Evolutionary conservation across 2,797 vertebrate genomes (phyloP), one percentile per base, ranked within the genome.

Genomic region (Chromis chromis): DNA sequence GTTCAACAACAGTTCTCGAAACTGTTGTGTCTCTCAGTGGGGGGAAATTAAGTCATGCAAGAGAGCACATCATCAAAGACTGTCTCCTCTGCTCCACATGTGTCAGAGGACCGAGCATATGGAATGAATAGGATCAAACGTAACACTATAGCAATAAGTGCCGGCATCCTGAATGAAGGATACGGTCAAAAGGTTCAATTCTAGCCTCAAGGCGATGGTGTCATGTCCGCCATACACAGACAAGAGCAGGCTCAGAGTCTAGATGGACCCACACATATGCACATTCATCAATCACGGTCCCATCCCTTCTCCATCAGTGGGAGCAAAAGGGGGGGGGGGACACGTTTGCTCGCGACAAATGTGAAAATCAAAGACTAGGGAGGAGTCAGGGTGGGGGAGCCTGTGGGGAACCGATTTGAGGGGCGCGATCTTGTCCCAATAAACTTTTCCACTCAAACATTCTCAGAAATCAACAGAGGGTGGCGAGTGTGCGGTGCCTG

Each of bases 111-210:
- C 58, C 22, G 16, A 77, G 75, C 90, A 92, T 90, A 88, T 93
- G 92, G 89, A 91, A 89, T 74, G 78, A 91, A 92, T 89, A 90
- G 83, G 86, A 87, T 85, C 81, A 89, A 88, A 85, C 79, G 73
- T 84, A 91, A 91, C 82, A 88, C 84, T 82, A 89, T 65, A 89
- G 86, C 79, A 86, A 86, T 86, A 89, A 87, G 81, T 92, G 89
- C 70, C 66, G 57, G 78, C 79, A 89, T 90, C 86, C 86, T 89
- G 81, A 85, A 82, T 80, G 77, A 86, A 86, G 80, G 85, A 90
- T 83, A 79, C 59, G 82, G 85, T 91, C 88, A 87, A 82, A 87
- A 88, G 70, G 89, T 92, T 92, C 82, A 90, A 76, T 86, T 85
- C 52, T 79, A 70, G 82, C 90, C 91, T 54, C 13, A 27, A 88